Percentiles rank a stretch among this genome's conserved stretches.
Conservation (phyloP, 2,888 invertebrate species). For the Drosophila niveifrons region DNA sequence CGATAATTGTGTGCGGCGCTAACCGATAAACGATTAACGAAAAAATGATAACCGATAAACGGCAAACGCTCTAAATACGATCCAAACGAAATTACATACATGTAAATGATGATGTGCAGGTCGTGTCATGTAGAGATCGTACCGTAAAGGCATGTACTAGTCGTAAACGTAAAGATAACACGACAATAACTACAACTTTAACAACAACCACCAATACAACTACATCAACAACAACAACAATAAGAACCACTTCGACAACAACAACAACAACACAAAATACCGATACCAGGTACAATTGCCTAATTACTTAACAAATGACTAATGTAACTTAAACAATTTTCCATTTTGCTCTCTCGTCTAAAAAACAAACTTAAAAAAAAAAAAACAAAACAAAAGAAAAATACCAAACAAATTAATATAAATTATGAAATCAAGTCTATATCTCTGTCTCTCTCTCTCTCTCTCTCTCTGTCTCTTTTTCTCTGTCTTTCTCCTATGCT, state of each 20-base stretch:
- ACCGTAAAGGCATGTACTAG: constrained; percentile 77
- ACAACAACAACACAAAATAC: constrained; percentile 79
- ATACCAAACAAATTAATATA: constrained; percentile 33
- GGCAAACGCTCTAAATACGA: constrained; percentile 28
- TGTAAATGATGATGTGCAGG: constrained; percentile 78
- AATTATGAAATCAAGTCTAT: constrained; percentile 18
- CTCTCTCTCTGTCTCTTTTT: constrained; percentile 44
- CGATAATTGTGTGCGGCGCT: constrained; percentile 22
- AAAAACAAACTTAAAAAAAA: constrained; percentile 35
- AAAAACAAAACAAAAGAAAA: constrained; percentile 16
- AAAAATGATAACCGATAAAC: constrained; percentile 36
- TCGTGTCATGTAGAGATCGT: constrained; percentile 84
- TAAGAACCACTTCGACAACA: constrained; percentile 75
- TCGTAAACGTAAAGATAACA: constrained; percentile 77
- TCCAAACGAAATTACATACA: constrained; percentile 12
- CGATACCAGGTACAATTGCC: constrained; percentile 80
- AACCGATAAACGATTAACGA: constrained; percentile 37
- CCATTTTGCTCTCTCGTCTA: constrained; percentile 76
- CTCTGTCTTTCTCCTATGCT: constrained; percentile 49
- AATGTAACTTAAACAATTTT: constrained; percentile 52
- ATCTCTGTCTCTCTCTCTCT: constrained; percentile 48
- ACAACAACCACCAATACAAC: constrained; percentile 41
- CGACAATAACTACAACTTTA: constrained; percentile 72
- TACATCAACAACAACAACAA: constrained; percentile 48
- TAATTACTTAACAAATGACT: constrained; percentile 51